A percentile compares a stretch with the other conserved stretches of the same genome.
Evolutionary conservation across 2,888 invertebrate genomes (phyloP).

Genomic region (Leptopilina drosophilae): DNA sequence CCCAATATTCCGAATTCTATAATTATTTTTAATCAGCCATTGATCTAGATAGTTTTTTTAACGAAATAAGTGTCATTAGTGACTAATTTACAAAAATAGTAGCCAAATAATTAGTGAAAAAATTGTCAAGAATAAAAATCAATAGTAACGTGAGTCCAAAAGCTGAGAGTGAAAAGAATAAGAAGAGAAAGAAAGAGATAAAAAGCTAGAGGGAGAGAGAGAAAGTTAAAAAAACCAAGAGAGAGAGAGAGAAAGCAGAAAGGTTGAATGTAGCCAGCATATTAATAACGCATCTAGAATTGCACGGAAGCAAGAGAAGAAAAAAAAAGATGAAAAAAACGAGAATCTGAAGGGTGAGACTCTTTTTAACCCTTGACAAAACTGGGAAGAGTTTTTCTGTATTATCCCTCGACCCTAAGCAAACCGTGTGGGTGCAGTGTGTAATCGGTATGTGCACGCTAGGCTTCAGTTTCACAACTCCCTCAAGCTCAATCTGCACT

Average conservation of each 20-base stretch:
- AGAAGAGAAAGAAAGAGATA: too few species aligned
- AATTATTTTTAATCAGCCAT: too few species aligned
- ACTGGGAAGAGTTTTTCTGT: slow-evolving; percentile 51
- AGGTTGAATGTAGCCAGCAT: slow-evolving; percentile 56
- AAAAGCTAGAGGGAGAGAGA: too few species aligned
- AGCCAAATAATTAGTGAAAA: too few species aligned
- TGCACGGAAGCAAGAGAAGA: slow-evolving; percentile 54
- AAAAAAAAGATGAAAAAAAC: slow-evolving; percentile 37
- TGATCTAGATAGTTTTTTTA: too few species aligned
- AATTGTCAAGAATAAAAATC: too few species aligned
- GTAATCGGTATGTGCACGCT: slow-evolving; percentile 52
- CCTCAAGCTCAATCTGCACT: slow-evolving; percentile 24
- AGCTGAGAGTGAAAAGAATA: too few species aligned
- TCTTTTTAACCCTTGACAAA: slow-evolving; percentile 65
- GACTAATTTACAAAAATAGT: too few species aligned
- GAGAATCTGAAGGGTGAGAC: slow-evolving; percentile 49
- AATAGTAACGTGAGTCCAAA: too few species aligned
- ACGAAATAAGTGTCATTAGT: too few species aligned
- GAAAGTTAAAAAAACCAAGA: too few species aligned
- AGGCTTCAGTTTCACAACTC: slow-evolving; percentile 17
- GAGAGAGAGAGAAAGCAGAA: slow-evolving; percentile 18
- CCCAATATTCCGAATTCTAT: too few species aligned
- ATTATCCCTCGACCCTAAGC: slow-evolving; percentile 62
- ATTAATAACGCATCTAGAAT: slow-evolving; percentile 63
- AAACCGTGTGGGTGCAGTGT: slow-evolving; percentile 59